These are phyloP conservation scores for Cerceris ruficornis DNA, from an alignment of 2,888 invertebrate genomes.

Conservation along the genomic window DNA sequence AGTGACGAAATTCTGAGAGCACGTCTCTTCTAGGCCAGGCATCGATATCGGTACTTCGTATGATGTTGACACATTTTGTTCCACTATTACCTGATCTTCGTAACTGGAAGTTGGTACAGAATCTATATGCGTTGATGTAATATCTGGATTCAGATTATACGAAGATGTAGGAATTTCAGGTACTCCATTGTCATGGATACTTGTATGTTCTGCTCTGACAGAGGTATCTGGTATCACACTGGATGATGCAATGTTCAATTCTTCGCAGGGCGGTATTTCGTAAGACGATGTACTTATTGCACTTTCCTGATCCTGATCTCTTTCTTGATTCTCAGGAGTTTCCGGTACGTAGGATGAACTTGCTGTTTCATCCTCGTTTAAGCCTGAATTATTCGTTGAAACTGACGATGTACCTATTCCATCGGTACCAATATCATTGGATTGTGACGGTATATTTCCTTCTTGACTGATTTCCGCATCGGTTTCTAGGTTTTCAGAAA, in stretches of 20 bases:
- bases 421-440: slow-evolving; percentile 76
- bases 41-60: slow-evolving; percentile 78
- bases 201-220: slow-evolving; percentile 72
- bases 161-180: slow-evolving; percentile 79
- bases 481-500: slow-evolving; percentile 72
- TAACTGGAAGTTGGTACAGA: slow-evolving; percentile 77
- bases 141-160: slow-evolving; percentile 78
- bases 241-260: slow-evolving; percentile 78
- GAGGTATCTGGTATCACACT: slow-evolving; percentile 77
- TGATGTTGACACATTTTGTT: slow-evolving; percentile 79
- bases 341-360: slow-evolving; percentile 80
- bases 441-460: slow-evolving; percentile 78
- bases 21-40: slow-evolving; percentile 75
- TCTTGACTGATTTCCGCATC: slow-evolving; percentile 76
- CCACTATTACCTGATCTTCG: slow-evolving; percentile 75
- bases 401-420: slow-evolving; percentile 76
- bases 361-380: slow-evolving; percentile 80
- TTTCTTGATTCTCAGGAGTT: slow-evolving; percentile 79
- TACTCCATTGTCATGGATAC: slow-evolving; percentile 78
- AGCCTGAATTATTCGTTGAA: slow-evolving; percentile 73
- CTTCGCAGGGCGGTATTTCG: slow-evolving; percentile 79
- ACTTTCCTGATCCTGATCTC: slow-evolving; percentile 80
- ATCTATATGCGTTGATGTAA: slow-evolving; percentile 75
- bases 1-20: slow-evolving; percentile 77
- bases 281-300: slow-evolving; percentile 80